Percentiles rank a stretch among this genome's conserved stretches.
phyloP scores from a whole-genome alignment of 2,113 vertebrate genomes.

The Isurus oxyrinchus region DNA sequence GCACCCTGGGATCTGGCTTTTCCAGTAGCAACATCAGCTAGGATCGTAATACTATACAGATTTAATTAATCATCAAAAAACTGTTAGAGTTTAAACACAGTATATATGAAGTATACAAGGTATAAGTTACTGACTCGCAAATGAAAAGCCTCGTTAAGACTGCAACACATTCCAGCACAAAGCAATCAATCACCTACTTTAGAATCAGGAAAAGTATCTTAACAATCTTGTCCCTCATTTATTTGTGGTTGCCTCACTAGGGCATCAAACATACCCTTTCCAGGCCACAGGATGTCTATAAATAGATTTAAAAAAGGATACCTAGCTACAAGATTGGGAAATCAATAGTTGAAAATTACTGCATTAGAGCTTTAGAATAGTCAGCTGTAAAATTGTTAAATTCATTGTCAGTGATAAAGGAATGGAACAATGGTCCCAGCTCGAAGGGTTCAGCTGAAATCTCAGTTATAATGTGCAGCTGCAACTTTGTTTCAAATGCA shows the following conservation, averaged over 20 bases:
- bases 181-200: neutral
- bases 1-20: no score
- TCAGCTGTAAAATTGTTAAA: neutral
- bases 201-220: neutral
- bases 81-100: neutral
- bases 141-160: neutral
- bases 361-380: neutral
- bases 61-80: neutral
- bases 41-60: neutral
- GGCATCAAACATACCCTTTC: neutral
- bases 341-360: neutral
- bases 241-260: neutral
- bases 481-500: neutral
- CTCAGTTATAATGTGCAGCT: neutral
- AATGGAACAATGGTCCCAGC: neutral
- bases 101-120: neutral
- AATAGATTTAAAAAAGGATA: neutral
- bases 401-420: neutral
- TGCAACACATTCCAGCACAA: neutral
- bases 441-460: neutral
- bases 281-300: neutral
- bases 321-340: neutral
- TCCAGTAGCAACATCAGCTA: no score
- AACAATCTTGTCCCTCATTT: neutral
- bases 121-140: neutral